Evolutionary conservation across 2,888 invertebrate genomes (phyloP).

Genomic region (Lithophane ornitopus): DNA sequence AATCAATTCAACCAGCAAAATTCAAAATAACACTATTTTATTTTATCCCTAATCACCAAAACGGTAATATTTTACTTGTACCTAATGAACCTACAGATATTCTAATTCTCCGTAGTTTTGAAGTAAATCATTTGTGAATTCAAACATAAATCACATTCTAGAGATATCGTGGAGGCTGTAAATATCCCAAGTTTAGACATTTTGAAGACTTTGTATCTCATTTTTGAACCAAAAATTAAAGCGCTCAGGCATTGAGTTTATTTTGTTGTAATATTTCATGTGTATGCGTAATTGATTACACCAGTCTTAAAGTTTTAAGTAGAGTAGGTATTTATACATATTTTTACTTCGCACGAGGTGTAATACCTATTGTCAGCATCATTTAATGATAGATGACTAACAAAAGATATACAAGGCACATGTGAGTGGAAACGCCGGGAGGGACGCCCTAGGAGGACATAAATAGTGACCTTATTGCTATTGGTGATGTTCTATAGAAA

Average conservation of each 20-base stretch:
- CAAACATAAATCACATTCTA: conserved; percentile 39
- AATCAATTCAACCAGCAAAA: background rate
- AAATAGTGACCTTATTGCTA: too few relatives aligned
- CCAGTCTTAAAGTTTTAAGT: background rate
- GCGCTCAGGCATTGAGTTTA: background rate
- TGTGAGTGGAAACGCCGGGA: too few relatives aligned
- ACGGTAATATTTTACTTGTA: conserved; percentile 16
- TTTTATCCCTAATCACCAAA: background rate
- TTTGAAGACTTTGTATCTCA: conserved; percentile 26
- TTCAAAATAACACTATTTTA: background rate
- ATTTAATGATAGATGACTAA: too few relatives aligned
- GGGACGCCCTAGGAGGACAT: too few relatives aligned
- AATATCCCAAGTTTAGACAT: conserved; percentile 40
- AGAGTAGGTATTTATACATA: background rate
- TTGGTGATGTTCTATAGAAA: too few relatives aligned
- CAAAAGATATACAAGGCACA: too few relatives aligned
- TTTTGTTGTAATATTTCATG: conserved; percentile 2
- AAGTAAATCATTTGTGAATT: conserved; percentile 36
- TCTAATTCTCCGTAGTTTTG: conserved; percentile 11
- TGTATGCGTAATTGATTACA: background rate
- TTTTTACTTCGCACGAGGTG: background rate
- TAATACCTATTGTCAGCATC: background rate
- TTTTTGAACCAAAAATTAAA: conserved; percentile 25
- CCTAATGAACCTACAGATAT: conserved; percentile 24
- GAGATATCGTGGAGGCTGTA: conserved; percentile 35